Evolutionary conservation across 2,888 invertebrate species (phyloP), one percentile per base, ranked within the genome.

Genomic region (Spialia ferax): DNA sequence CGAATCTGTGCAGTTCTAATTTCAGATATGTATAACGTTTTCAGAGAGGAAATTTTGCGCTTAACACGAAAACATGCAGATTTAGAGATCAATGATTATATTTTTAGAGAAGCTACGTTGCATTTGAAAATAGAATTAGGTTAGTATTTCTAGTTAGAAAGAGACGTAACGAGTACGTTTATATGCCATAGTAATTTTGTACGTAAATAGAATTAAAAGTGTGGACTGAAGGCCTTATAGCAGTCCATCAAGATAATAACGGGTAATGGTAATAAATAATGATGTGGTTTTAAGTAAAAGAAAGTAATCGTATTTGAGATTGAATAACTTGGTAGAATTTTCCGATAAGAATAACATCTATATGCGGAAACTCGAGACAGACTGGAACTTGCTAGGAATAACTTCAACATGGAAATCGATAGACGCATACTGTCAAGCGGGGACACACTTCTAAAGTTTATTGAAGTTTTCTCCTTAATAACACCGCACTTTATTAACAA

Each of bases 1-100:
- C 20, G 45, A 45, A 18, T 10, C 18, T 45, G 10, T 48, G 32
- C 4, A 56, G 38, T 20, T 65, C 65, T 65, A 26, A 29, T 52
- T 57, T 64, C 48, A 23, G 32, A 22, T 52, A n/a, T n/a, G n/a
- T n/a, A 52, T 50, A 59, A 59, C 38, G 18, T 20, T 35, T 35
- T 18, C 35, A 52, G 35, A 52, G 65, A 42, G 22, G 52, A 65
- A 18, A 38, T 59, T 65, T 59, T 42, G 20, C 26, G 63, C 42
- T 63, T 26, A 63, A 35, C 38, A 29, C 35, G 54, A 63, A 54
- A 38, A 15, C 15, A 42, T 42, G 42, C 15, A 15, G 42, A 42
- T 23, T 23, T 61, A 32, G 61, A 61, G 45, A 61, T 50, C 50
- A 22, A 23, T 20, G 50, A 50, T 42, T 35, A 32, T 32, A 7